Base-by-base conservation (phyloP, 2,113 vertebrate genomes). In the Elanoides forficatus region DNA sequence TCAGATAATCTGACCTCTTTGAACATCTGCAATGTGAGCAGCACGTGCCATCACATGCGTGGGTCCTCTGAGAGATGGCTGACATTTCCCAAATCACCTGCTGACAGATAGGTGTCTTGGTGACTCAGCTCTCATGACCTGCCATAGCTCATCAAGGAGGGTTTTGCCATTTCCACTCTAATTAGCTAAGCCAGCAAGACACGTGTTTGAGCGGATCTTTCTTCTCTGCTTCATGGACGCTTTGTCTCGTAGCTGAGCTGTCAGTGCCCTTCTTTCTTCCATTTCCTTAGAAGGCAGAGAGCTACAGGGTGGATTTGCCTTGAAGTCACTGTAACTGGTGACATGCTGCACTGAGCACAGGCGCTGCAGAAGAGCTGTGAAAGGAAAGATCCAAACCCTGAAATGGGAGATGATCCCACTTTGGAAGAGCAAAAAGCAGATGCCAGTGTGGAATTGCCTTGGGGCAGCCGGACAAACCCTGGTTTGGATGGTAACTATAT, bases 71-170 rank as follows among this genome's bases (percentile, higher is more conserved):
- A 56, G 95, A 48, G 67, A 25, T 4, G n/a, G 16, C 29, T 85
- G 91, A 13, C 43, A 5, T 76, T 53, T 89, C 81, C 88, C 70
- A 45, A 14, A 48, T 67, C 81, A 91, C 81, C 86, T 91, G 86
- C 81, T 94, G 89, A 76, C 84, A 82, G 83, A 43, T 25, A 52
- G 47, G 40, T 88, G 47, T 84, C 62, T 11, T 15, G 70, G 32
- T 96, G 94, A 97, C 58, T 96, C 89, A 85, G 53, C 60, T 89
- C 70, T 38, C 50, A 27, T 50, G 70, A 85, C 45, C 21, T 58
- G n/a, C 15, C 75, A 40, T 45, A 2, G 18, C 89, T 94, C 73
- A 60, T 50, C 53, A 50, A 21, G 78, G 42, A 85, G 27, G 23
- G 63, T n/a, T 89, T 75, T 34, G 20, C 15, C n/a, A 36, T 26